phyloP scores from a whole-genome alignment of 2,888 invertebrate genomes.

The Colostygia pectinataria region DNA sequence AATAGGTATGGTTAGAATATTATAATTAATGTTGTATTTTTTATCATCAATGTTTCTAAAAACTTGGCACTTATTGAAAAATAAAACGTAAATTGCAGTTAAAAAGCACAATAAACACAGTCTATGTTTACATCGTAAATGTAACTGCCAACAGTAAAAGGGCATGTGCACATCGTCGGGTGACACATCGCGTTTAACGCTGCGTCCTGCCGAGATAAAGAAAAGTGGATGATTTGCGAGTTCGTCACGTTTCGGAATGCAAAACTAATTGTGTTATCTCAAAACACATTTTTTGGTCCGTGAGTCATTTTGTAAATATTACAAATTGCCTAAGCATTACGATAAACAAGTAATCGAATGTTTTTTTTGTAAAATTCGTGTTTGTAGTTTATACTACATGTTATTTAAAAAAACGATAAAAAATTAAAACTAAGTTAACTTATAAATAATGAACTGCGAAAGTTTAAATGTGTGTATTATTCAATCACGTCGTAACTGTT shows the following conservation, averaged over 20 bases:
- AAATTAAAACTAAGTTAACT: no score
- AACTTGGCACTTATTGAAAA: no score
- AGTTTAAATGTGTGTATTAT: no score
- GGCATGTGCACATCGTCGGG: conserved; percentile 18
- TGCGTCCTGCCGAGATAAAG: conserved; percentile 33
- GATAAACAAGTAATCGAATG: conserved; percentile 4
- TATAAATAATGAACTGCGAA: no score
- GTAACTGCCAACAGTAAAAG: conserved; percentile 5
- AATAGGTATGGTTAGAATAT: no score
- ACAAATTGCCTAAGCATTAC: background rate
- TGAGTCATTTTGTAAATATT: conserved; percentile 26
- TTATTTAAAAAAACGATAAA: no score
- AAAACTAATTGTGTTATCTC: conserved; percentile 29
- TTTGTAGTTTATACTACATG: no score
- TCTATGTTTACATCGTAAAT: conserved; percentile 7
- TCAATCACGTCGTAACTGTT: no score
- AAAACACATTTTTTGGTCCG: conserved; percentile 5
- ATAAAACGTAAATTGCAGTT: no score
- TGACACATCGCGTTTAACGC: conserved; percentile 22
- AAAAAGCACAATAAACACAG: background rate
- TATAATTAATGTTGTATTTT: no score
- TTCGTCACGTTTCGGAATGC: conserved; percentile 45
- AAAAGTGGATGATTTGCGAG: conserved; percentile 47
- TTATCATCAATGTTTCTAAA: no score
- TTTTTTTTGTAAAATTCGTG: no score